Conservation (phyloP, 2,797 vertebrate species). For the Gadopsis bispinosus region DNA sequence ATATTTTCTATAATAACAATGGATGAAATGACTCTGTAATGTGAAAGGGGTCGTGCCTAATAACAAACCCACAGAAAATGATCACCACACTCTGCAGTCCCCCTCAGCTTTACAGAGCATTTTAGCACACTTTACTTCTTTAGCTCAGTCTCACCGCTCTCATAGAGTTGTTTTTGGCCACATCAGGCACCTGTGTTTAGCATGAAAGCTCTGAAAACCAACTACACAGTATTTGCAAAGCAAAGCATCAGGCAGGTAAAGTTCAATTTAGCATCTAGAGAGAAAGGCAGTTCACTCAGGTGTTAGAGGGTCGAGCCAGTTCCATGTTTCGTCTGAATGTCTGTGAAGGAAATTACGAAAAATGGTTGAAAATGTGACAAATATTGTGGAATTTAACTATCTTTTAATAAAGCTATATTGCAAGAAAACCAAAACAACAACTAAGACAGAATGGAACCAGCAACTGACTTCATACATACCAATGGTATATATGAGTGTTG, state of each 20-base stretch:
- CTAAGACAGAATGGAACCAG: not conserved
- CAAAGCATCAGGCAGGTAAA: not conserved
- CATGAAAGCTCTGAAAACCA: not conserved
- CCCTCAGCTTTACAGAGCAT: not conserved
- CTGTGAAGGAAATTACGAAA: not conserved
- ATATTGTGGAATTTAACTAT: not conserved
- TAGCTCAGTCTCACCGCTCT: not conserved
- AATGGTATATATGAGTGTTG: slow-evolving; percentile 3
- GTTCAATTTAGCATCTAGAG: not conserved
- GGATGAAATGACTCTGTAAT: not conserved
- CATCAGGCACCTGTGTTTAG: not conserved
- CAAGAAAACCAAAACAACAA: not conserved
- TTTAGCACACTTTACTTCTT: not conserved
- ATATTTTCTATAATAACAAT: not conserved
- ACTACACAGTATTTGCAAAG: not conserved
- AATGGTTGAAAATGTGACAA: slow-evolving; percentile 2
- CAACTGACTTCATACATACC: not conserved
- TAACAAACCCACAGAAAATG: not conserved
- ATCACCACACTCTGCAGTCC: not conserved
- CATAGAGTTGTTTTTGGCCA: not conserved
- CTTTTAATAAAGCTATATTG: not conserved
- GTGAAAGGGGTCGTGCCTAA: not conserved
- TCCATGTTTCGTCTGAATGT: not conserved
- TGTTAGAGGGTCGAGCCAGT: not conserved
- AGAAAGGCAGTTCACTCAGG: not conserved